Percentiles rank a stretch among this genome's conserved stretches.
phyloP scores from a whole-genome alignment of 2,888 invertebrate genomes.

The Xanthia togata region DNA sequence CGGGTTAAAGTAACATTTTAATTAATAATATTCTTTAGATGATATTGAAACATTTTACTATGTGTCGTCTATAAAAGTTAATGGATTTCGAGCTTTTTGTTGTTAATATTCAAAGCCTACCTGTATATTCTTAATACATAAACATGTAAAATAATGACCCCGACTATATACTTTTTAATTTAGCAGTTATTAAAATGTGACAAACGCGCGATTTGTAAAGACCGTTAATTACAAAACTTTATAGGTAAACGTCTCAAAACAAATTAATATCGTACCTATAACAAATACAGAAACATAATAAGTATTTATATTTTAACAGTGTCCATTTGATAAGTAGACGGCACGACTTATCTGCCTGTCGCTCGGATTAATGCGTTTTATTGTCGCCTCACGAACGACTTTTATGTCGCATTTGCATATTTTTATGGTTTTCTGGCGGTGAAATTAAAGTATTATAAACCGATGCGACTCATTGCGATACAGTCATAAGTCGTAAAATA shows the following conservation, averaged over 20 bases:
- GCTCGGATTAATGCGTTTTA: constrained; percentile 81
- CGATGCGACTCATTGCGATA: constrained; percentile 86
- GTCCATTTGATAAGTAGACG: constrained; percentile 57
- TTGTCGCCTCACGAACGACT: constrained; percentile 79
- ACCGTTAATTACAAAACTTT: constrained; percentile 22
- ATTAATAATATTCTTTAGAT: background rate
- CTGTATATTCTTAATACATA: constrained; percentile 1
- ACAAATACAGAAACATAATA: constrained; percentile 24
- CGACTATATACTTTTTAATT: constrained; percentile 19
- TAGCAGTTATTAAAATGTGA: constrained; percentile 25
- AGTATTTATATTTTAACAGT: constrained; percentile 47
- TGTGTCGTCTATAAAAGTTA: background rate
- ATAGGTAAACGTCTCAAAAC: constrained; percentile 11
- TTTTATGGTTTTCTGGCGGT: constrained; percentile 89
- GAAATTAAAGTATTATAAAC: constrained; percentile 90
- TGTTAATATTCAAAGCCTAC: background rate
- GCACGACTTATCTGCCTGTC: constrained; percentile 57
- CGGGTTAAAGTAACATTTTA: background rate
- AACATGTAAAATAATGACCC: constrained; percentile 10
- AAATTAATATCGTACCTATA: constrained; percentile 31
- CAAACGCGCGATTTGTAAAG: constrained; percentile 22
- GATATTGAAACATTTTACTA: background rate
- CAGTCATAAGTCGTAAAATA: constrained; percentile 87
- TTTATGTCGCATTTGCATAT: constrained; percentile 89
- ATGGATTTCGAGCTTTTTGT: background rate